Evolutionary conservation across 2,113 vertebrate species (phyloP), one percentile per base, ranked within the genome.

Genomic region (Vombatus ursinus): DNA sequence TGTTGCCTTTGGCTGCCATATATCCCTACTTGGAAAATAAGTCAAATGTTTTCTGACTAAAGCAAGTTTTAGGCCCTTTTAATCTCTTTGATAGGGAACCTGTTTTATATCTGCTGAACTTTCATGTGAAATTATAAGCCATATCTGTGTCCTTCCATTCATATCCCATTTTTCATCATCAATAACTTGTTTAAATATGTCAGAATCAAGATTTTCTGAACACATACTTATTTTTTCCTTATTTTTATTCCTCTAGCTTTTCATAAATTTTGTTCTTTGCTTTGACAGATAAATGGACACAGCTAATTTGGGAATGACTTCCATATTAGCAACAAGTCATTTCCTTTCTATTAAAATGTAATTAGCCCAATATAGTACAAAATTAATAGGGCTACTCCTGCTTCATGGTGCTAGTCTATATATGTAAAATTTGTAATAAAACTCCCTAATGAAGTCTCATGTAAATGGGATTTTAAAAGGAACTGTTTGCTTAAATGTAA

Each of bases 391-490:
- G 31, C 52, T 77, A 26, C 52, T 51, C 28, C 28, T 95, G n/a
- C 68, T n/a, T 84, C 19, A 44, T 96, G 50, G 6, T 96, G 0
- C 77, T 52, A 84, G 91, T 48, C 54, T 11, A 19, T 52, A 26
- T 52, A 48, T 94, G 0, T 95, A 77, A 90, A 89, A 93, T 95
- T 84, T 84, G 53, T 95, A 51, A 52, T 94, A 51, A 68, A 93
- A 11, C 44, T 91, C 89, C 23, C 68, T 90, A 89, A 94, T 47
- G 57, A 57, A 92, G 28, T 9, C 44, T 68, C 54, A 22, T 77
- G 10, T 94, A 28, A 90, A 89, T 44, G n/a, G 23, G 47, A 92
- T 44, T 44, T 44, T 8, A 93, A 61, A 26, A 77, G 90, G 53
- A 50, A 31, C 54, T 61, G 9, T 89, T 93, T 90, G 5, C 93